Base-by-base conservation (phyloP, 2,888 invertebrate species). In the Pollenia labialis region DNA sequence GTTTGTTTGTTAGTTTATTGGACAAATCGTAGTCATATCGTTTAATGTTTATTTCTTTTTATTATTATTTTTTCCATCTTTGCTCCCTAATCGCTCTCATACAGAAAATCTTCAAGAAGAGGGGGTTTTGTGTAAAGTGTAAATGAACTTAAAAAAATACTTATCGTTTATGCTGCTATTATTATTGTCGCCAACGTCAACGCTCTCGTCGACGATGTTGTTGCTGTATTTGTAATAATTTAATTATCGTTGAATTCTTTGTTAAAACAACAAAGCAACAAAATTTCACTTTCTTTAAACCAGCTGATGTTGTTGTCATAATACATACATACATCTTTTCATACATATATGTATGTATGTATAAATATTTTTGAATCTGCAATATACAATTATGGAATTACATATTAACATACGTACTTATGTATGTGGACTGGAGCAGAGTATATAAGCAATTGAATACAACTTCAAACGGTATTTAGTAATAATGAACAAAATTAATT, bases 171-270 rank as follows among this genome's bases (percentile, higher is more conserved):
- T 68, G 40, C 11, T 76, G 42, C 11, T 42, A 23, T 76, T 58
- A n/a, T 46, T 77, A 32, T 81, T 81, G 50, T 50, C n/a, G 46
- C 10, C 68, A 32, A 42, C 16, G 52, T 42, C 42, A 62, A 16
- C 14, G 58, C 12, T 52, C 46, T 54, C 18, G 23, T 58, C 14
- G n/a, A 52, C 14, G n/a, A 58, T 64, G 14, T 18, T 48, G 52
- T 71, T 71, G 62, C 18, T 60, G 75, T 68, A 2, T 32, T 62
- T 62, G 62, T 66, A 80, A 75, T 80, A 80, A 85, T 75, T 85
- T 75, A 68, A 81, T 85, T 85, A 81, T 85, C 64, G 42, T 60
- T 80, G 69, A 72, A 76, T 85, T 81, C 80, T 81, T 84, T 79
- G 64, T 66, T 84, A 42, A 79, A 76, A 72, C 71, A 85, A 81